Base-by-base conservation (phyloP, 1,140 invertebrate species). In the Pseudomyrmex cubaensis region DNA sequence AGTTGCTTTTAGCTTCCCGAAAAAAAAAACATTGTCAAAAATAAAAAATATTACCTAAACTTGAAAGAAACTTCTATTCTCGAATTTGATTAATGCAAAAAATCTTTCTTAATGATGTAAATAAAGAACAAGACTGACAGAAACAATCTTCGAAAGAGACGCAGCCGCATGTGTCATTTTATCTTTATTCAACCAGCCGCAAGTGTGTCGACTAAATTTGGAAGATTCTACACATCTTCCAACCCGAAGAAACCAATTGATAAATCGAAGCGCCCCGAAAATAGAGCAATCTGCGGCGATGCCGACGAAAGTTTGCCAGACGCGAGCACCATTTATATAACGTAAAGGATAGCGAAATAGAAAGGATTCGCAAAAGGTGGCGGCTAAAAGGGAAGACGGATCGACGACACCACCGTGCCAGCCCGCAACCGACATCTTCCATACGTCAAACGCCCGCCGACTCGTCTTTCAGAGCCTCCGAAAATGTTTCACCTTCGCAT, bases 341-440 rank as follows among this genome's bases (percentile, higher is more conserved):
- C 78, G 78, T 78, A 87, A 90, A 90, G 90, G 90, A 91, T 91
- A 86, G 87, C 82, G 72, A 80, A 89, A 88, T 62, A 85, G 90
- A 93, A 90, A 91, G 87, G 90, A 90, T 90, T 89, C 83, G 85
- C 84, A 87, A 89, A 90, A 89, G 88, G 89, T 82, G 69, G 25
- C 67, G 69, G 75, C 80, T 84, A 83, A 83, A 35, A 91, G 82
- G 78, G 90, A 92, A 94, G 93, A 94, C 92, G 92, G 93, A 94
- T 94, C 88, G 93, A 93, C 91, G 91, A 93, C 92, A 93, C 89
- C 83, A 64, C 84, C 88, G 76, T 92, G 87, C 86, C 76, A 89
- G 74, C 84, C 86, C 85, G 75, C 87, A 86, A 77, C 86, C 85
- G 89, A 91, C 90, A 88, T 91, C 82, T 86, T 92, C 88, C 85